Evolutionary conservation across 35 echinoderm and acorn worm genomes (phyloP), one percentile per base, ranked within the genome.

Genomic region (Eucidaris tribuloides): DNA sequence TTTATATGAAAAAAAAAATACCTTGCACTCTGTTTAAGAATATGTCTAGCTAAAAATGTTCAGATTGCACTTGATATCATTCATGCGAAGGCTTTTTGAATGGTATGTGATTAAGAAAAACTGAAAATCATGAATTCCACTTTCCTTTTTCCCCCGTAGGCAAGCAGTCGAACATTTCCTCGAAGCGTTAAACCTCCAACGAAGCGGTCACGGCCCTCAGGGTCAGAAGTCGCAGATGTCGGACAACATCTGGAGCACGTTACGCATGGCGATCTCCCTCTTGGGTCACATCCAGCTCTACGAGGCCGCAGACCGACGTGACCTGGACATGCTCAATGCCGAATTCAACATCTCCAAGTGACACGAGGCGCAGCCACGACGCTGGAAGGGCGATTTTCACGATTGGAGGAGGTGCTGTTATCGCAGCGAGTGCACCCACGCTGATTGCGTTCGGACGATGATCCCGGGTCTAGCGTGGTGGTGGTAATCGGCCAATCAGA

Each of bases 101-200:
- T n/a, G n/a, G n/a, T n/a, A n/a, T n/a, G n/a, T n/a, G n/a, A n/a
- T n/a, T n/a, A n/a, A n/a, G n/a, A n/a, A n/a, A n/a, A n/a, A n/a
- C n/a, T n/a, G n/a, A n/a, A n/a, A n/a, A n/a, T n/a, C n/a, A n/a
- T n/a, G n/a, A n/a, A n/a, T n/a, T n/a, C n/a, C n/a, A n/a, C n/a
- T n/a, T n/a, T n/a, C n/a, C n/a, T n/a, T n/a, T n/a, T n/a, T n/a
- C n/a, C n/a, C n/a, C n/a, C n/a, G n/a, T 55, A 94, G 92, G 36
- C 87, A 94, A 66, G 96, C 96, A 6, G 42, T 92, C n/a, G 96
- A 99, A 45, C 96, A 99, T 57, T 99, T 99, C 83, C 63, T 99
- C 0, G 64, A 79, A 41, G 91, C 96, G 23, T 79, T 99, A 17
- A 93, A 89, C 63, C 82, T 99, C 28, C 96, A 99, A 62, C 65